Evolutionary conservation across 2,888 invertebrate genomes (phyloP).

Genomic region (Esperia sulphurella): DNA sequence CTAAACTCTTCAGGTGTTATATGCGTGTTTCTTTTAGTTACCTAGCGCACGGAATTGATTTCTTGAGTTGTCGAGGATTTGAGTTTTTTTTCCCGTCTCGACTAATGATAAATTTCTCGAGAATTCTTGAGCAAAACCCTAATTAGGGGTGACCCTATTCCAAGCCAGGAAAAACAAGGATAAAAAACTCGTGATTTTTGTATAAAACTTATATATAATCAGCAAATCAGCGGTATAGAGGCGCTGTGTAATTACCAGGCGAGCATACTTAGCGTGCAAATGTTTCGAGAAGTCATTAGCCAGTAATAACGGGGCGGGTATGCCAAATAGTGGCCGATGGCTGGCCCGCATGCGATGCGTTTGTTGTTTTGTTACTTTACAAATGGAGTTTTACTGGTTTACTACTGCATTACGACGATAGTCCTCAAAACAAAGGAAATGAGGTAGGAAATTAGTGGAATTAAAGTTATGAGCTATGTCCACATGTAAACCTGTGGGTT

Average conservation of each 20-base stretch:
- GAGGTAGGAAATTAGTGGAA: too few relatives aligned
- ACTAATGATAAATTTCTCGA: too few relatives aligned
- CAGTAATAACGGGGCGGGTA: slow-evolving; percentile 2
- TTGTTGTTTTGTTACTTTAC: background rate
- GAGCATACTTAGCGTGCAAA: slow-evolving; percentile 5
- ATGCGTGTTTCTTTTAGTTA: too few relatives aligned
- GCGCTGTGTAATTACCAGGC: slow-evolving; percentile 3
- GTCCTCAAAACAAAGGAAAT: background rate
- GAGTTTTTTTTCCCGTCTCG: too few relatives aligned
- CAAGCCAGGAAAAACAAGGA: background rate
- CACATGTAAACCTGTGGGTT: too few relatives aligned
- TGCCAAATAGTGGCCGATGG: background rate
- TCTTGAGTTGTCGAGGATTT: too few relatives aligned
- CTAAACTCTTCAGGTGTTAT: too few relatives aligned
- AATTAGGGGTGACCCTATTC: too few relatives aligned
- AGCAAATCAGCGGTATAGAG: background rate
- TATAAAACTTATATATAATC: background rate
- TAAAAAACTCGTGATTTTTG: background rate
- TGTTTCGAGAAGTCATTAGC: slow-evolving; percentile 9
- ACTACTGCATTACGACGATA: background rate
- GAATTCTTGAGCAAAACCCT: too few relatives aligned
- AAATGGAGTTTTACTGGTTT: background rate
- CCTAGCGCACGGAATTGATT: too few relatives aligned
- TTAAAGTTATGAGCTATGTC: too few relatives aligned
- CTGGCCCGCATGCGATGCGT: background rate